These are phyloP conservation scores for Phaethon lepturus DNA, from an alignment of 2,113 vertebrate genomes.

Conservation along the genomic window DNA sequence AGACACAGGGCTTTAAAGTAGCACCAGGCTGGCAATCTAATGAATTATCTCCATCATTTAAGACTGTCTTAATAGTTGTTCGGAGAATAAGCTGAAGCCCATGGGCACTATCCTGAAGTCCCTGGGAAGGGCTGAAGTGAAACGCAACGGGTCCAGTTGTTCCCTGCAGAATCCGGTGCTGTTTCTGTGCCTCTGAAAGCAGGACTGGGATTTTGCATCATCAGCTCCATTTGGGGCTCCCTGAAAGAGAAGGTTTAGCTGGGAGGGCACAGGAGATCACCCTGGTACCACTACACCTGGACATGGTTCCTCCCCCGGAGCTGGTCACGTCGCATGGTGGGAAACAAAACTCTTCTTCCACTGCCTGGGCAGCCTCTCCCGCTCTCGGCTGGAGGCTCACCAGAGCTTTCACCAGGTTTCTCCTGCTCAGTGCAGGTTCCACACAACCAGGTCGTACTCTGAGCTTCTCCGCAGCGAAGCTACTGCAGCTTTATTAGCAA, in stretches of 20 bases:
- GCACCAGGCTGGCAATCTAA: neutral
- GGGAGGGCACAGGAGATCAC: neutral
- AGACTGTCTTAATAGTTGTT: neutral
- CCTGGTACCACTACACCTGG: fast-evolving
- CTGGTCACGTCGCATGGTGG: fast-evolving
- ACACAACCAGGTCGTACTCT: neutral
- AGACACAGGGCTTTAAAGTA: neutral
- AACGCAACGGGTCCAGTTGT: fast-evolving
- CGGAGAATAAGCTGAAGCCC: neutral
- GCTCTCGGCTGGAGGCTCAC: neutral
- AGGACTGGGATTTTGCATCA: neutral
- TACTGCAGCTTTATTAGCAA: neutral
- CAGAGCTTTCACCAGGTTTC: neutral
- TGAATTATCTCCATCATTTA: neutral
- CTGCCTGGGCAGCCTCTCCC: neutral
- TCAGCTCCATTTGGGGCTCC: neutral
- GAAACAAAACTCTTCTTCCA: neutral
- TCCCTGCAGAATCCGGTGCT: fast-evolving
- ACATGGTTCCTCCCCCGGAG: fast-evolving
- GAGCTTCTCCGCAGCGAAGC: neutral
- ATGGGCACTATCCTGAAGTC: neutral
- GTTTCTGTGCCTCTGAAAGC: neutral
- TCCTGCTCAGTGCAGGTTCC: neutral
- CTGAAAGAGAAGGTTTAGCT: neutral
- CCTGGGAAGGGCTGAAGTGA: neutral